Base-by-base conservation (phyloP, 2,797 vertebrate genomes). In the Falco rusticolus region DNA sequence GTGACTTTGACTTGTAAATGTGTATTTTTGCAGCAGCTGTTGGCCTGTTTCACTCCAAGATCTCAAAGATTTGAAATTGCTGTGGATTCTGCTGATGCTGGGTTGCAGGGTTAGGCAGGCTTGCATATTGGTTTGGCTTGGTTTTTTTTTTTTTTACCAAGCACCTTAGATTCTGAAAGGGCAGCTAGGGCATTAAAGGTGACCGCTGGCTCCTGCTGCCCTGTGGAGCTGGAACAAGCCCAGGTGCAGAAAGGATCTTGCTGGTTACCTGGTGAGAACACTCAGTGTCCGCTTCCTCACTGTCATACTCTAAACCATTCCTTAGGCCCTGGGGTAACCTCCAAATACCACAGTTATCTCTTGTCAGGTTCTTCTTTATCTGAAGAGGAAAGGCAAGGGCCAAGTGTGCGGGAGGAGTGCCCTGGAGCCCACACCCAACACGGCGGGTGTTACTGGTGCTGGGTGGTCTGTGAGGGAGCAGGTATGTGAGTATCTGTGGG, bases 401-500 rank as follows among this genome's bases (percentile, higher is more conserved):
- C 50, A 51, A 41, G 93, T 64, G 65, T 16, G 72, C 0, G 60
- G 21, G 56, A 18, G 80, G 90, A 95, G 76, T 29, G 87, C 76
- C 86, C 76, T 41, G 7, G 43, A 89, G 53, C 94, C 84, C 92
- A 78, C 80, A 31, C 86, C 92, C 94, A 28, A 31, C 64, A 41
- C 15, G 57, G 72, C 0, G 12, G 48, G 19, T 26, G 7, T 45
- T 81, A 3, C 5, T 2, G 88, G 92, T 19, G 50, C 82, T 82
- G 95, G 96, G 93, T 93, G 94, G 94, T 96, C 97, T 47, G 19
- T 2, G 16, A 61, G 75, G 54, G 10, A 79, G 63, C 47, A 28
- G 77, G 68, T 51, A 5, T 8, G 47, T 1, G 60, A 61, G 13
- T 68, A 81, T 43, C 53, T 6, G 45, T 0, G 47, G 60, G 60